Evolutionary conservation across 1,140 invertebrate species (phyloP), one percentile per base, ranked within the genome.

Genomic region (Lasioglossum baleicum): DNA sequence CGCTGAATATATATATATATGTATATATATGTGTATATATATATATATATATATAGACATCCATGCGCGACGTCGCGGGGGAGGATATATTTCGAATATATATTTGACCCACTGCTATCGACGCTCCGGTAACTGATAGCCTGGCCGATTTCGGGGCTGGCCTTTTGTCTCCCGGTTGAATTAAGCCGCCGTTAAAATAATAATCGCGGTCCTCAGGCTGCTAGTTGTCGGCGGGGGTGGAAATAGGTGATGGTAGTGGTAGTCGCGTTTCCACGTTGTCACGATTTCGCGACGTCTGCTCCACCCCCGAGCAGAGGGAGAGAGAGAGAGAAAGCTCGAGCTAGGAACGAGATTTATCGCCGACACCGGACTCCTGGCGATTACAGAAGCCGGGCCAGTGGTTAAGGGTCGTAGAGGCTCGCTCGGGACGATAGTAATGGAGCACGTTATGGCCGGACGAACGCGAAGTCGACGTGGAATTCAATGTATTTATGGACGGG

Each of bases 71-170:
- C 42, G 40, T 58, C 71, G 35, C 31, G 48, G n/a, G 44, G 31
- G 63, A 53, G 83, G 60, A 74, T 81, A 84, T 85, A 81, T 83
- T 82, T 84, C 75, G 83, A 84, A 77, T 85, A 81, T 88, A 89
- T 87, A 88, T 88, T 88, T 84, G 73, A 75, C 67, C 56, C 68
- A 56, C 85, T 89, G 88, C 78, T 87, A 89, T 88, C 79, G 85
- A 89, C 88, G 82, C 75, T 35, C 40, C 66, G 60, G 67, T 88
- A 88, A 88, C 85, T 87, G 85, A 89, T 89, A 79, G 82, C 77
- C 76, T 35, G 64, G 48, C 64, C 82, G 82, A 76, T 88, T 88
- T 81, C 75, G 71, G 69, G 31, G 53, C 17, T 51, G 17, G 26
- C 48, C 74, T 20, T 85, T 86, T 86, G 80, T 75, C 48, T 53